These are phyloP conservation scores for Pipra filicauda DNA, from an alignment of 2,113 vertebrate genomes.

Conservation along the genomic window DNA sequence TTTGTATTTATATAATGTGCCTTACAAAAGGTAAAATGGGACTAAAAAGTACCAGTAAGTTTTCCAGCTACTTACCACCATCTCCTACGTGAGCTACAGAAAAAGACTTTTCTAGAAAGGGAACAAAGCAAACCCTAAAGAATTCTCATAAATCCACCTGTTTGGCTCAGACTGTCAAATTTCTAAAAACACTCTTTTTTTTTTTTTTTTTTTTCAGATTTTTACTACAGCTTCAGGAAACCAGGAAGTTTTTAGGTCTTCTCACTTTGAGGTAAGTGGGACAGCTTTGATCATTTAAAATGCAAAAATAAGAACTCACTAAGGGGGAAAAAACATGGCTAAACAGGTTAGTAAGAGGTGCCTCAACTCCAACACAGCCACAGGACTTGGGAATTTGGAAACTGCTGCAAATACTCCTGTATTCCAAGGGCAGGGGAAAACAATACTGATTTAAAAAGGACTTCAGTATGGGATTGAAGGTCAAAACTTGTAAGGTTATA, in stretches of 20 bases:
- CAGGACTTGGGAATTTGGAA: background rate
- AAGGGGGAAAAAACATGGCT: background rate
- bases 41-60: background rate
- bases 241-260: background rate
- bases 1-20: background rate
- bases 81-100: background rate
- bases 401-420: background rate
- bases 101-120: background rate
- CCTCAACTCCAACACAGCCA: background rate
- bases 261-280: background rate
- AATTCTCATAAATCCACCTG: background rate
- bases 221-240: constrained; percentile 12
- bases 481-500: background rate
- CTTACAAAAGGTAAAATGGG: background rate
- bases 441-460: background rate
- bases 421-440: background rate
- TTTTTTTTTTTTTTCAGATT: background rate
- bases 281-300: constrained; percentile 26
- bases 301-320: background rate
- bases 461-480: background rate
- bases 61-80: background rate
- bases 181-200: background rate
- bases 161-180: background rate
- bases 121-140: background rate
- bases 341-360: background rate